A percentile compares a stretch with the other conserved stretches of the same genome.
These are phyloP conservation scores for Rhabdomys dilectus DNA, from an alignment of 2,113 vertebrate genomes.

Conservation along the genomic window DNA sequence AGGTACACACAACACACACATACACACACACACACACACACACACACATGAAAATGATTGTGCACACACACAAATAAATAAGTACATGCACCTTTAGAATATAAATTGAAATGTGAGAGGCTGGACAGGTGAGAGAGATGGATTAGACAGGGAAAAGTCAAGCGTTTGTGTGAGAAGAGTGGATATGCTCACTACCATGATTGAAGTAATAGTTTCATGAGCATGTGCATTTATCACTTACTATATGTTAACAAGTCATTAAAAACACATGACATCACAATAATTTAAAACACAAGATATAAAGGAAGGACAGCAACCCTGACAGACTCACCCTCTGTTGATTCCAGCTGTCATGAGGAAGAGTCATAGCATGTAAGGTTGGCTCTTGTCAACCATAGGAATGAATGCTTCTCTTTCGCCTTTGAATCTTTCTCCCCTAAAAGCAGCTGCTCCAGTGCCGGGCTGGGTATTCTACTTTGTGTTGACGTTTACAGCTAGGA, in stretches of 20 bases:
- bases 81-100: neutral
- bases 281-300: neutral
- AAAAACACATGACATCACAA: neutral
- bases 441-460: neutral
- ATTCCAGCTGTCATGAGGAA: neutral
- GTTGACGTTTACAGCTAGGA: fast-evolving
- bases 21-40: neutral
- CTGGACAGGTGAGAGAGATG: neutral
- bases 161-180: too few relatives aligned
- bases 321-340: neutral
- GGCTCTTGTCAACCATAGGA: neutral
- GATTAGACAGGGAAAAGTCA: neutral
- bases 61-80: neutral
- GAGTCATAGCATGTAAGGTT: neutral
- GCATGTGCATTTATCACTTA: neutral
- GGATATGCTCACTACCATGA: neutral
- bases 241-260: neutral
- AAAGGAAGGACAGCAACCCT: neutral
- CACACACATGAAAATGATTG: neutral
- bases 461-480: neutral
- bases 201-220: neutral
- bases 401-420: neutral
- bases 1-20: neutral
- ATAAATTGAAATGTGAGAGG: neutral
- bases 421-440: neutral